Percentiles rank a stretch among this genome's conserved stretches.
These are phyloP conservation scores for Leptosomus discolor DNA, from an alignment of 2,113 vertebrate species.

Conservation along the genomic window DNA sequence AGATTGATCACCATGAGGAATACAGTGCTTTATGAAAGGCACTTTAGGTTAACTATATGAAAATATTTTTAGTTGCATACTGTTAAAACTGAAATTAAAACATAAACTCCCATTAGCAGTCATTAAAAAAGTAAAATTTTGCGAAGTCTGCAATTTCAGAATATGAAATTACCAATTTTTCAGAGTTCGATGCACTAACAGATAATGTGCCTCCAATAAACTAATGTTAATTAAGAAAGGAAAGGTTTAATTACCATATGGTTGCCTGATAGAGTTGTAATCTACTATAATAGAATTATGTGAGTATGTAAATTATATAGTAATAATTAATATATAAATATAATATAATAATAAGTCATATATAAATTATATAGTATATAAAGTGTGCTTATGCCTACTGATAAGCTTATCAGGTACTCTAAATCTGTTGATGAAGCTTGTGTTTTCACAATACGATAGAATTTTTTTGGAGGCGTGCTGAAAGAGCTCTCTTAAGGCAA, in stretches of 20 bases:
- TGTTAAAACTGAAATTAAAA: neutral
- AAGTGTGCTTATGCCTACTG: neutral
- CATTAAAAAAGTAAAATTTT: neutral
- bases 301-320: too few relatives aligned
- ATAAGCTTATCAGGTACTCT: neutral
- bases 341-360: too few relatives aligned
- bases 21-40: neutral
- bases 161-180: neutral
- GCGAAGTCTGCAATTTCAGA: neutral
- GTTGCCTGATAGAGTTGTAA: neutral
- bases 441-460: neutral
- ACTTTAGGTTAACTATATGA: neutral
- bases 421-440: neutral
- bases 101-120: neutral
- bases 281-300: neutral
- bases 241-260: neutral
- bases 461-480: neutral
- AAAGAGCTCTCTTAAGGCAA: neutral
- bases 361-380: too few relatives aligned
- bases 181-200: neutral
- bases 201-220: neutral
- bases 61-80: neutral
- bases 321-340: too few relatives aligned
- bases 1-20: neutral
- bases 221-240: neutral